These are phyloP conservation scores for Noctua comes DNA, from an alignment of 2,888 invertebrate species.

Conservation along the genomic window DNA sequence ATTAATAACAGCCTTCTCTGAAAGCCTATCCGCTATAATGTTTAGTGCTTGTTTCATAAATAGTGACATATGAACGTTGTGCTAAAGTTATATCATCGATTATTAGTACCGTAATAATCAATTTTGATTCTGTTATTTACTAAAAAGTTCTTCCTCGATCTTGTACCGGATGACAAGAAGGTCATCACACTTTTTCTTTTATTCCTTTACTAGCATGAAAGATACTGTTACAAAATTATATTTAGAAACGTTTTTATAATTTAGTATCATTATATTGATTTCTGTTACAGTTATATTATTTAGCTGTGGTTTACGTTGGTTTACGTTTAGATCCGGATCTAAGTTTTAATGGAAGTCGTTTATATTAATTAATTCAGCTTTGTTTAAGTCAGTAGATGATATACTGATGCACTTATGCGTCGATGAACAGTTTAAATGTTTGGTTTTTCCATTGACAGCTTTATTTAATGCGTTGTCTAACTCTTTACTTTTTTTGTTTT, in stretches of 20 bases:
- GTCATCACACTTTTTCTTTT: constrained; percentile 50
- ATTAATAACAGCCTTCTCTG: constrained; percentile 1
- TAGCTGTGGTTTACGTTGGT: constrained; percentile 23
- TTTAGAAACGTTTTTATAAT: constrained; percentile 48
- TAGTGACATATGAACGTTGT: constrained; percentile 11
- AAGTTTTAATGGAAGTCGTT: constrained; percentile 31
- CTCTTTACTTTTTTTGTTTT: not conserved
- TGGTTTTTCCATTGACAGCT: constrained; percentile 3
- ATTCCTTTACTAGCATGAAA: constrained; percentile 39
- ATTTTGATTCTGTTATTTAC: constrained; percentile 10
- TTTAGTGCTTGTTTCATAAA: constrained; percentile 27
- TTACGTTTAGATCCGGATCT: constrained; percentile 42
- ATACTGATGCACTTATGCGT: constrained; percentile 13
- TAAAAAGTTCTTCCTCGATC: not conserved
- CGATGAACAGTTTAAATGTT: constrained; percentile 14
- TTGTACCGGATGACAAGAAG: constrained; percentile 14
- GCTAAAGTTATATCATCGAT: constrained; percentile 21
- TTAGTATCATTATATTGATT: constrained; percentile 45
- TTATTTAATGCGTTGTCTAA: not conserved
- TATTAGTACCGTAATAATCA: constrained; percentile 20
- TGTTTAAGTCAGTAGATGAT: constrained; percentile 33
- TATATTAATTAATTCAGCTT: constrained; percentile 48
- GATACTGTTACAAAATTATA: constrained; percentile 48
- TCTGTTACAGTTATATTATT: constrained; percentile 47
- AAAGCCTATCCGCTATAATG: not conserved